These are phyloP conservation scores for Cosmorhoe ocellata DNA, from an alignment of 2,888 invertebrate genomes.

Conservation along the genomic window DNA sequence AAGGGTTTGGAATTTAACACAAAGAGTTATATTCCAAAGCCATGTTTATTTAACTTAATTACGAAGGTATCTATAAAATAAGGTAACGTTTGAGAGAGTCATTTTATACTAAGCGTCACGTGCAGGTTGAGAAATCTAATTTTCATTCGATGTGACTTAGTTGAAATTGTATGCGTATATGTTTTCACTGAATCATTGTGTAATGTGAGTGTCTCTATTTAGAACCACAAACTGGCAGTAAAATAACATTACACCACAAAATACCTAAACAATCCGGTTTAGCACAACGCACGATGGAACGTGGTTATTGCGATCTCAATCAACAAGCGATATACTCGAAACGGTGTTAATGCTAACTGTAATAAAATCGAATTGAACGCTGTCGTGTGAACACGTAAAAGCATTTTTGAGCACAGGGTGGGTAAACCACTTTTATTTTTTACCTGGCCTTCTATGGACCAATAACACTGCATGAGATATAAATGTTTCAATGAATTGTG, in stretches of 20 bases:
- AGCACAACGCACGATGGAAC: constrained; percentile 28
- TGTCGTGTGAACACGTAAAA: constrained; percentile 27
- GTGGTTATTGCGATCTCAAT: constrained; percentile 33
- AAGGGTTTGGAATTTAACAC: constrained; percentile 11
- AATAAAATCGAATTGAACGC: constrained; percentile 31
- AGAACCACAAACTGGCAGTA: constrained; percentile 31
- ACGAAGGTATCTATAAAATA: background rate
- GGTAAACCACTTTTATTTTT: constrained; percentile 20
- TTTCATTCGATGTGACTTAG: constrained; percentile 15
- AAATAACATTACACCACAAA: constrained; percentile 33
- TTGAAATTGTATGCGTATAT: constrained; percentile 22
- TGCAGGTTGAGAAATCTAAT: constrained; percentile 3
- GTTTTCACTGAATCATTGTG: constrained; percentile 29
- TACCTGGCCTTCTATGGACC: constrained; percentile 14
- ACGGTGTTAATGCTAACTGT: constrained; percentile 28
- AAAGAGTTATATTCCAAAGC: constrained; percentile 2
- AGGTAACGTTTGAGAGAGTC: background rate
- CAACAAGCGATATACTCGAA: constrained; percentile 31
- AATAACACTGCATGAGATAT: constrained; percentile 24
- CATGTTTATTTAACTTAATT: constrained; percentile 4
- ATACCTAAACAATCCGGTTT: constrained; percentile 34
- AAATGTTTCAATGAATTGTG: constrained; percentile 20
- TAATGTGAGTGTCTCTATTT: constrained; percentile 31
- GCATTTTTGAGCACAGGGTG: constrained; percentile 24
- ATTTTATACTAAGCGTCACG: background rate